These are phyloP conservation scores for Rousettus madagascariensis DNA, from an alignment of 2,797 vertebrate species.

Conservation along the genomic window DNA sequence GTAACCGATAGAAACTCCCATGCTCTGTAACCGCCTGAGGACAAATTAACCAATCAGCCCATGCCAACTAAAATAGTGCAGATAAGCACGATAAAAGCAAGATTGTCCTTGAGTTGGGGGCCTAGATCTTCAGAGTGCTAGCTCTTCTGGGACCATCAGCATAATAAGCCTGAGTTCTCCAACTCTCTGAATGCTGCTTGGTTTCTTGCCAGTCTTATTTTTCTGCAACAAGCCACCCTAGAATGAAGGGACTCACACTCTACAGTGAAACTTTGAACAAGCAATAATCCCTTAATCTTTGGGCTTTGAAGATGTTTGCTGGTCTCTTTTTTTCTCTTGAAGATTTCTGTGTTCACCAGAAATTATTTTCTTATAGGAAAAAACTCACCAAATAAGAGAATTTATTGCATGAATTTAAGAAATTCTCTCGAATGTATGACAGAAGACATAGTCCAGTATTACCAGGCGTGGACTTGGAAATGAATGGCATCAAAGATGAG, in stretches of 20 bases:
- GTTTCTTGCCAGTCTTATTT: too few relatives aligned
- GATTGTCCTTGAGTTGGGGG: too few relatives aligned
- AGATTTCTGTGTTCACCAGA: neutral
- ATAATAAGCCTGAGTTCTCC: too few relatives aligned
- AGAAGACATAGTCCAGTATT: neutral
- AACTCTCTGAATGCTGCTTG: too few relatives aligned
- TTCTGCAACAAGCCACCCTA: neutral
- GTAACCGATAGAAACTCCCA: too few relatives aligned
- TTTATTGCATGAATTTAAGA: neutral
- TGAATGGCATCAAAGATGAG: neutral
- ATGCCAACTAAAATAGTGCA: too few relatives aligned
- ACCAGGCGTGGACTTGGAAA: neutral
- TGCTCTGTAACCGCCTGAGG: too few relatives aligned
- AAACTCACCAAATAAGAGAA: neutral
- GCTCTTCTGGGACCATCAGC: too few relatives aligned
- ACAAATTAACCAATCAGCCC: too few relatives aligned
- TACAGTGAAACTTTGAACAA: neutral
- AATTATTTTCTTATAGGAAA: slow-evolving; percentile 16
- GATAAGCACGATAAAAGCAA: too few relatives aligned
- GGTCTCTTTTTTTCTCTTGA: neutral
- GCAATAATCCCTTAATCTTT: neutral
- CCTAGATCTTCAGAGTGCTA: too few relatives aligned
- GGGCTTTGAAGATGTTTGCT: neutral
- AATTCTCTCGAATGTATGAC: neutral
- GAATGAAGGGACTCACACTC: neutral